phyloP scores from a whole-genome alignment of 2,888 invertebrate genomes.

The Falcaria lacertinaria region DNA sequence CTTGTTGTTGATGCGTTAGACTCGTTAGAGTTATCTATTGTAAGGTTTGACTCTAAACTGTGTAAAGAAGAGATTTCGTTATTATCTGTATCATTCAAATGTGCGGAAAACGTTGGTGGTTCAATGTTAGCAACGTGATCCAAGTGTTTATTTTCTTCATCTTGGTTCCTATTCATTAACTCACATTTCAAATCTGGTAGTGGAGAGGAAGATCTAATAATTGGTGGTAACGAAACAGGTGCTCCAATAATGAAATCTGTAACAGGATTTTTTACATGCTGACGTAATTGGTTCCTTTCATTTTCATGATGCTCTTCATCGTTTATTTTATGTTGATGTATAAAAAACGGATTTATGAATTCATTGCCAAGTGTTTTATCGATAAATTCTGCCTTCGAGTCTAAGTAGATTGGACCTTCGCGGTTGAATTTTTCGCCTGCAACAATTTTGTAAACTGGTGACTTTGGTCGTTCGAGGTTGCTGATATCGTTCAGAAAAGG shows the following conservation, averaged over 20 bases:
- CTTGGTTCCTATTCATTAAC: conserved; percentile 19
- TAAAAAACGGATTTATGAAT: conserved; percentile 62
- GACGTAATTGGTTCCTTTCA: conserved; percentile 4
- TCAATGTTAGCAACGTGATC: conserved; percentile 19
- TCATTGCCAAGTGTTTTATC: conserved; percentile 49
- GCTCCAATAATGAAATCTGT: conserved; percentile 75
- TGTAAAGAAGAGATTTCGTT: conserved; percentile 38
- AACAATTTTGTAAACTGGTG: conserved; percentile 66
- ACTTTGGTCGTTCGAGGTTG: conserved; percentile 53
- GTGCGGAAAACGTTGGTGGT: conserved; percentile 30
- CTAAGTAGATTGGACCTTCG: conserved; percentile 42
- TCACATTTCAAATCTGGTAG: conserved; percentile 50
- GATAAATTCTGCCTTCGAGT: conserved; percentile 31
- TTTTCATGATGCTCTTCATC: background rate
- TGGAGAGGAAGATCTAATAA: conserved; percentile 50
- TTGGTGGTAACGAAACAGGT: conserved; percentile 69
- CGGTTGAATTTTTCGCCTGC: conserved; percentile 44
- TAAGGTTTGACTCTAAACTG: conserved; percentile 48
- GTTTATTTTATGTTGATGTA: conserved; percentile 41
- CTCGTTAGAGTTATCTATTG: conserved; percentile 35
- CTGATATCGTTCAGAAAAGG: conserved; percentile 43
- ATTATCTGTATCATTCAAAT: conserved; percentile 19
- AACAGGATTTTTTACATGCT: conserved; percentile 32
- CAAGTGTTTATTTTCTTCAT: conserved; percentile 3
- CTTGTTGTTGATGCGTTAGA: conserved; percentile 34